Base-by-base conservation (phyloP, 2,888 invertebrate species). In the Tiphia femorata region DNA sequence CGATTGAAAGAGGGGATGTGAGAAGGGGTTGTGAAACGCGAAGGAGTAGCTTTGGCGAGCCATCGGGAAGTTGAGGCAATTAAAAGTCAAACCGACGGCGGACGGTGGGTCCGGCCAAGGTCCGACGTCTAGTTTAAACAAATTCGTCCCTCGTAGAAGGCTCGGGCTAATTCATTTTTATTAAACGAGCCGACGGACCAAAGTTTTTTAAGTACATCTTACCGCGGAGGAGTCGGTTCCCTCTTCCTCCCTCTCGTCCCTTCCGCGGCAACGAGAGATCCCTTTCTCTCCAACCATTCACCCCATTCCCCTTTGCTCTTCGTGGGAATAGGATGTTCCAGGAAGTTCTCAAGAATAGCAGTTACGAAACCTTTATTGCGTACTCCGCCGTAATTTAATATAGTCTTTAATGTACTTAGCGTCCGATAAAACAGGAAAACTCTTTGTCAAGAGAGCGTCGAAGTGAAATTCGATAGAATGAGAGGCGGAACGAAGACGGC, bases 91-190 rank as follows among this genome's bases (percentile, higher is more conserved):
- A 55, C 52, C 37, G 30, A 55, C 46, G 33, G 43, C 52, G 58
- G 54, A 47, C 49, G 55, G 55, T 53, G 55, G 55, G 60, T 53
- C 49, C 37, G 19, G 17, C 50, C 58, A 62, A 38, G 37, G n/a
- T n/a, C n/a, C n/a, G n/a, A n/a, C 47, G 52, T 42, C 40, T 59
- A 70, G 71, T 74, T 76, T 71, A 77, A 78, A 77, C 73, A 78
- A 78, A 77, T 75, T 76, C 66, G 70, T 74, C 67, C 71, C 59
- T 64, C 62, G 59, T 27, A 38, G 60, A 53, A 54, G 62, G 60
- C 55, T 52, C 64, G 63, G 64, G 74, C 69, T 78, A 79, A 80
- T 79, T 78, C 76, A 75, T 79, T 80, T 79, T 79, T 77, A 75
- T 75, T 75, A 78, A 80, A 77, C 73, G 78, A 75, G 69, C 70